A percentile compares a stretch with the other conserved stretches of the same genome.
These are phyloP conservation scores for Conomelus anceps DNA, from an alignment of 2,888 invertebrate species.

Conservation along the genomic window DNA sequence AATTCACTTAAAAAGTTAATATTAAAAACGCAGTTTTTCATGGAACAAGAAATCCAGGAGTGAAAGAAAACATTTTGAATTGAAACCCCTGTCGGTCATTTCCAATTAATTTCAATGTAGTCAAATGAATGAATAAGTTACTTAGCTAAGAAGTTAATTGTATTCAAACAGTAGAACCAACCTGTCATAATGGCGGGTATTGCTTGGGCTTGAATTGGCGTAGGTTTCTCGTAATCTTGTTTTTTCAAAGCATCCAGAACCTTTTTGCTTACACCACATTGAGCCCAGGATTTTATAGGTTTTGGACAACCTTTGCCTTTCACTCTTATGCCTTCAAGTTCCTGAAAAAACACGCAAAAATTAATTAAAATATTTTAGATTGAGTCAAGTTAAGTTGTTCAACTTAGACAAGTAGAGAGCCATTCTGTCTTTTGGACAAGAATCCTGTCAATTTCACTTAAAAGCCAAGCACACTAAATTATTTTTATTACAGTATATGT, in stretches of 20 bases:
- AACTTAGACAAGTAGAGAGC: too few species aligned
- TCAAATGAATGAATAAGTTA: neutral
- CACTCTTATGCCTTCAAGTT: slow-evolving; percentile 91
- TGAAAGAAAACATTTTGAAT: too few species aligned
- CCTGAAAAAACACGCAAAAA: slow-evolving; percentile 40
- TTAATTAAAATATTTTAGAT: neutral
- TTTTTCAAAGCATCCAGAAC: slow-evolving; percentile 88
- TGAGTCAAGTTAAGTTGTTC: neutral
- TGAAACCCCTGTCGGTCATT: too few species aligned
- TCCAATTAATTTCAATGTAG: too few species aligned
- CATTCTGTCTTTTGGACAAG: too few species aligned
- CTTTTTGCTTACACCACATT: slow-evolving; percentile 94
- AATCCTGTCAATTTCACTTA: too few species aligned
- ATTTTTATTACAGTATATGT: too few species aligned
- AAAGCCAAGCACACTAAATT: too few species aligned
- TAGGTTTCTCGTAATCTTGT: slow-evolving; percentile 90
- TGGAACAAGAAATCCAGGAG: too few species aligned
- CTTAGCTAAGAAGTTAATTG: neutral
- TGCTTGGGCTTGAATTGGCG: slow-evolving; percentile 97
- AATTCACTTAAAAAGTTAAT: too few species aligned
- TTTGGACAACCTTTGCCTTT: slow-evolving; percentile 91
- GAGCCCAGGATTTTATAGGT: slow-evolving; percentile 83
- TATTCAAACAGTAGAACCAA: slow-evolving; percentile 5
- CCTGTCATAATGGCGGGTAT: slow-evolving; percentile 96
- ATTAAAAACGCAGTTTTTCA: too few species aligned